phyloP scores from a whole-genome alignment of 2,113 vertebrate genomes.

The Xiphophorus hellerii region DNA sequence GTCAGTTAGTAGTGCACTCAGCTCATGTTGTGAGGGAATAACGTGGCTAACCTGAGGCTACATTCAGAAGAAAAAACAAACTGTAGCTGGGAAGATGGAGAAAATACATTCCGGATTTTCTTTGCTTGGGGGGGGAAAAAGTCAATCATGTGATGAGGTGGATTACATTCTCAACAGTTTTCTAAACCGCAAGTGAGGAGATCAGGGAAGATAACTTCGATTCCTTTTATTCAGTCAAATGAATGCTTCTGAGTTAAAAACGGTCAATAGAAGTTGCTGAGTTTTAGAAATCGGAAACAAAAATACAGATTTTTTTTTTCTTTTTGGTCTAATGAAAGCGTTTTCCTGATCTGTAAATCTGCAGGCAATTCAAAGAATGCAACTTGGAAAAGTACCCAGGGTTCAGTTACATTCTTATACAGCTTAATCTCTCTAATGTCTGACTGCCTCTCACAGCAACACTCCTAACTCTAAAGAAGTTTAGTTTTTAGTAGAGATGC shows the following conservation, averaged over 20 bases:
- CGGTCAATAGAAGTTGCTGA: too few relatives aligned
- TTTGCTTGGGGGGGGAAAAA: background rate
- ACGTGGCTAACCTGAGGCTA: background rate
- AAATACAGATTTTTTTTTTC: too few relatives aligned
- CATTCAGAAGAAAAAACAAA: slow-evolving; percentile 28
- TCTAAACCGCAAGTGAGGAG: background rate
- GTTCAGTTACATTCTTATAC: background rate
- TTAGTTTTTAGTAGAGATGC: background rate
- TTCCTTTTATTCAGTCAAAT: background rate
- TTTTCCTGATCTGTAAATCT: background rate
- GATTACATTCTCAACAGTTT: slow-evolving; percentile 15
- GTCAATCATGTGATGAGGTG: background rate
- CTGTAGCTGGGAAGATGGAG: slow-evolving; percentile 1
- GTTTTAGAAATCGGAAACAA: too few relatives aligned
- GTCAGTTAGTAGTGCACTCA: slow-evolving; percentile 26
- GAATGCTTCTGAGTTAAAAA: too few relatives aligned
- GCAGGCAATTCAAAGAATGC: background rate
- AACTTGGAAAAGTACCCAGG: background rate
- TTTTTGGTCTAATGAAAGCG: too few relatives aligned
- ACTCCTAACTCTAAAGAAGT: background rate
- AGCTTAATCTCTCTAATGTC: background rate
- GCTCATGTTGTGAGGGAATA: slow-evolving; percentile 10
- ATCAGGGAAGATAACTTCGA: background rate
- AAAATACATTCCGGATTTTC: slow-evolving; percentile 43
- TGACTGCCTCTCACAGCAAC: background rate